Percentiles rank a stretch among this genome's conserved stretches.
These are phyloP conservation scores for Bombus waltoni DNA, from an alignment of 1,140 invertebrate genomes.

Conservation along the genomic window DNA sequence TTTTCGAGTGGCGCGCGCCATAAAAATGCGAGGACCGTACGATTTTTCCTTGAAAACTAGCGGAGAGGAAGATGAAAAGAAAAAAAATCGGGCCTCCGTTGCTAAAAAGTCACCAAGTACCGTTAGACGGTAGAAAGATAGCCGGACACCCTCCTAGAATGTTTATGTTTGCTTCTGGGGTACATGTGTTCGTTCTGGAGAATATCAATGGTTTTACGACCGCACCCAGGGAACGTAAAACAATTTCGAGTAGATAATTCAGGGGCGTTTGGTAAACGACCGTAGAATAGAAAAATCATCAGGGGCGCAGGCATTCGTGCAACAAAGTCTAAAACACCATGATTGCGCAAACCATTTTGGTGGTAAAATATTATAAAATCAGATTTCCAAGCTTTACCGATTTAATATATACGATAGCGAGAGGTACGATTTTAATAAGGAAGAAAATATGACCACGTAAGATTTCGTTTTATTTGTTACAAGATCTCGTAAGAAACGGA, in stretches of 20 bases:
- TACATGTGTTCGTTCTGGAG: not conserved
- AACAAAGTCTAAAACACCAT: not conserved
- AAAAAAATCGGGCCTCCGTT: slow-evolving; percentile 12
- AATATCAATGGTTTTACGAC: slow-evolving; percentile 46
- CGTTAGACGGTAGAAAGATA: slow-evolving; percentile 32
- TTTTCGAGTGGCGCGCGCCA: slow-evolving; percentile 12
- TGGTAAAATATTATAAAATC: not conserved
- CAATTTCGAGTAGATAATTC: slow-evolving; percentile 17
- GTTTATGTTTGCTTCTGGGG: not conserved
- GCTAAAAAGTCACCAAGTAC: slow-evolving; percentile 32
- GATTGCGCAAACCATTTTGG: not conserved
- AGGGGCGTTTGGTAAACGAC: not conserved
- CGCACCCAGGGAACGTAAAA: not conserved
- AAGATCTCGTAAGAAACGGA: not conserved
- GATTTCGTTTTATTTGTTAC: too few relatives aligned
- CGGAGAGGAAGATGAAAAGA: slow-evolving; percentile 19
- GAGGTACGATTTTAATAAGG: not conserved
- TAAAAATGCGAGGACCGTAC: slow-evolving; percentile 62
- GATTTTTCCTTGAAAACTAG: slow-evolving; percentile 32
- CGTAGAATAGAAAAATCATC: not conserved
- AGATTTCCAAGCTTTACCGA: too few relatives aligned
- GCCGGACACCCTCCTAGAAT: slow-evolving; percentile 13
- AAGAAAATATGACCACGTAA: too few relatives aligned
- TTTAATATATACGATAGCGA: too few relatives aligned
- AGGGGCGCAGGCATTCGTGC: not conserved